Evolutionary conservation across 53 echinoderm and acorn worm genomes (phyloP).

Genomic region (Zoroaster sp.): DNA sequence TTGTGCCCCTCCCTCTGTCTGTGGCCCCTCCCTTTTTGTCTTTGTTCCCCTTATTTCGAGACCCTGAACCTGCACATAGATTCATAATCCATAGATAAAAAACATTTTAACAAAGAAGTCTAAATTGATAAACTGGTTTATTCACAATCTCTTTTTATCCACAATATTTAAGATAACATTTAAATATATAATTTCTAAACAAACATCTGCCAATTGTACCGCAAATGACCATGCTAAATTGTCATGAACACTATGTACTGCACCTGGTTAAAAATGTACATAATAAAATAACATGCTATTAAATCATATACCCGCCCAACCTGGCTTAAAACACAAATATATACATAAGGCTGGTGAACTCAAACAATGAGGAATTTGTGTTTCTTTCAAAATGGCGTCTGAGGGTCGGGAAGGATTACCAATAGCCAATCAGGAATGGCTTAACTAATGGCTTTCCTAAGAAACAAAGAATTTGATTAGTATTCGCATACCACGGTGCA

Average conservation of each 20-base stretch:
- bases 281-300: neutral
- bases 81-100: no score
- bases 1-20: no score
- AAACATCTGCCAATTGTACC: neutral
- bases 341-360: slow-evolving; percentile 2
- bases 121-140: slow-evolving; percentile 50
- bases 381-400: neutral
- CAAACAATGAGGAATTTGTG: neutral
- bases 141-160: slow-evolving; percentile 46
- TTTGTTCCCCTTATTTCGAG: no score
- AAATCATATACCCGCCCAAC: neutral
- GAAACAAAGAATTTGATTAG: neutral
- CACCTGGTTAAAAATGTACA: slow-evolving; percentile 15
- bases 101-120: neutral
- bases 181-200: slow-evolving; percentile 46
- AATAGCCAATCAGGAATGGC: neutral
- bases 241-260: neutral
- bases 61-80: no score
- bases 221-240: slow-evolving; percentile 20
- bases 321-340: neutral
- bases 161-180: slow-evolving; percentile 49
- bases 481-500: no score
- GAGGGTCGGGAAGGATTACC: neutral
- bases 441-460: neutral
- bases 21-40: no score